These are phyloP conservation scores for Epinotia demarniana DNA, from an alignment of 2,888 invertebrate genomes.

Conservation along the genomic window DNA sequence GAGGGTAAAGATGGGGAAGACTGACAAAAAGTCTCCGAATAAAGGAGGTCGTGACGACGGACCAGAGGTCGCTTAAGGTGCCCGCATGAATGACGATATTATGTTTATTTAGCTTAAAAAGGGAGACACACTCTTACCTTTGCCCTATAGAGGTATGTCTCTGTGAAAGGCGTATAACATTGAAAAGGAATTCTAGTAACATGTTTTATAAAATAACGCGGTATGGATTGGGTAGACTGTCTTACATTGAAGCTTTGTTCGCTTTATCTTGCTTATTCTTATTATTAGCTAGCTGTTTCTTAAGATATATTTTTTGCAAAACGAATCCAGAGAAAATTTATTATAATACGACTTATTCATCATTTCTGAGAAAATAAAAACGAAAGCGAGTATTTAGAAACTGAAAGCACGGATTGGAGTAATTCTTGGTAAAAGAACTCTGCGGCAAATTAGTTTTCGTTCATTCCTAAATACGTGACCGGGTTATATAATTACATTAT, in stretches of 20 bases:
- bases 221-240: conserved; percentile 66
- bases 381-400: conserved; percentile 36
- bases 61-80: conserved; percentile 64
- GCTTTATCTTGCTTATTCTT: not conserved
- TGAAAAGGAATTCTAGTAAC: conserved; percentile 63
- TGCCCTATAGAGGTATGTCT: conserved; percentile 51
- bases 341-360: not conserved
- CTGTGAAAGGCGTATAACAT: conserved; percentile 67
- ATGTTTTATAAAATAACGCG: conserved; percentile 63
- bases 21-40: conserved; percentile 74
- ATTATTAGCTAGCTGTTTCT: no score
- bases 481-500: conserved; percentile 77
- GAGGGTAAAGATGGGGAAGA: conserved; percentile 63
- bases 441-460: conserved; percentile 78
- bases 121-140: conserved; percentile 70
- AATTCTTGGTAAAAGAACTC: conserved; percentile 68
- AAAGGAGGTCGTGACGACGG: conserved; percentile 70
- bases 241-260: conserved; percentile 53
- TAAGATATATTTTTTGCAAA: conserved; percentile 7
- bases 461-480: conserved; percentile 74
- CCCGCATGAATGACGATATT: conserved; percentile 74
- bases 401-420: conserved; percentile 55
- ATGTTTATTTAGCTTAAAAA: conserved; percentile 80
- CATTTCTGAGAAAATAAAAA: not conserved
- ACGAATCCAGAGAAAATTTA: not conserved